Percentiles rank a stretch among this genome's conserved stretches.
phyloP scores from a whole-genome alignment of 2,113 vertebrate genomes.

The Mastomys natalensis region DNA sequence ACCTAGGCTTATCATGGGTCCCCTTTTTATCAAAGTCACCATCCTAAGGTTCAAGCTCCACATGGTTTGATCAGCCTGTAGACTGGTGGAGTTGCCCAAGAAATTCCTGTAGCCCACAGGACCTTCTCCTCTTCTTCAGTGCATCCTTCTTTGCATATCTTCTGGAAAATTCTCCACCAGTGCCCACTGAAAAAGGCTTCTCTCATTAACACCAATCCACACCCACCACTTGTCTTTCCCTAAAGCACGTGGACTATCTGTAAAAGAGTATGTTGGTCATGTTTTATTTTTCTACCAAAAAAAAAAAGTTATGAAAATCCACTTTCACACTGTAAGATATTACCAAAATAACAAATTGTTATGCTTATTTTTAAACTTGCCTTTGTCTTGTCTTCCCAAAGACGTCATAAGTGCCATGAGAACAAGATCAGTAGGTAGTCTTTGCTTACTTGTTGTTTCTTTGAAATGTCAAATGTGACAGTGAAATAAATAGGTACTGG shows the following conservation, averaged over 20 bases:
- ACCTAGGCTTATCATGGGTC: not conserved
- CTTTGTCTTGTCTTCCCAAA: slow-evolving; percentile 22
- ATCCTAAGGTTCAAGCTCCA: not conserved
- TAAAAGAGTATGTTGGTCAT: slow-evolving; percentile 7
- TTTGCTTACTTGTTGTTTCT: slow-evolving; percentile 38
- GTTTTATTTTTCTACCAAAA: slow-evolving; percentile 27
- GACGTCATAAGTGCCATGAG: not conserved
- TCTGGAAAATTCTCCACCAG: not conserved
- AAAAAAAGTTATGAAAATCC: slow-evolving; percentile 28
- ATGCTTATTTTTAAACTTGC: slow-evolving; percentile 26
- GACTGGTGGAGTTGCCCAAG: not conserved
- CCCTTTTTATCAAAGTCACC: not conserved
- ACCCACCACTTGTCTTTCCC: slow-evolving; percentile 1
- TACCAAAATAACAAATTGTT: slow-evolving; percentile 19
- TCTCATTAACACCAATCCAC: slow-evolving; percentile 49
- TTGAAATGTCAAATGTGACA: not conserved
- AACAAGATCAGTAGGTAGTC: not conserved
- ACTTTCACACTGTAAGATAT: not conserved
- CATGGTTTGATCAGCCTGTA: not conserved
- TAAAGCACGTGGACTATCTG: slow-evolving; percentile 27
- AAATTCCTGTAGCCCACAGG: not conserved
- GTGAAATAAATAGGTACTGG: not conserved
- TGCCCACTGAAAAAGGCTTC: slow-evolving; percentile 24
- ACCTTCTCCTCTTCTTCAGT: not conserved
- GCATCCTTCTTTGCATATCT: not conserved